These are phyloP conservation scores for Drosophila ohnishii DNA, from an alignment of 1,140 invertebrate species.

Conservation along the genomic window DNA sequence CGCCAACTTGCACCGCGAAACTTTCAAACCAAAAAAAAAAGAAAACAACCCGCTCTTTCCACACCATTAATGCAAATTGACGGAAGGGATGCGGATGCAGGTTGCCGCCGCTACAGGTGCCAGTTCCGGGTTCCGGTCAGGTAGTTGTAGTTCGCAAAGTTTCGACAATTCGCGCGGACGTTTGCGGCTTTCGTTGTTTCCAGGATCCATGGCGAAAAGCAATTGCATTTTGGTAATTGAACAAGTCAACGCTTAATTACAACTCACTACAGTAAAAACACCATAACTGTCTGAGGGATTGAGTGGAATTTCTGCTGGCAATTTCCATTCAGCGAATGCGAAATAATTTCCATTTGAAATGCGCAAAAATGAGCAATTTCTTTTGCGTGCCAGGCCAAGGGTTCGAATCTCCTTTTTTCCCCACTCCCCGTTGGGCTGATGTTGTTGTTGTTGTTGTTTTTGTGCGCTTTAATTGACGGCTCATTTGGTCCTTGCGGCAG, in stretches of 20 bases:
- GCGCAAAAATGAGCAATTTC: slow-evolving; percentile 76
- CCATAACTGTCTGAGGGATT: slow-evolving; percentile 68
- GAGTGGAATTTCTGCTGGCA: slow-evolving; percentile 26
- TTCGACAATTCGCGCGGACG: slow-evolving; percentile 43
- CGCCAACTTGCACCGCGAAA: slow-evolving; percentile 2
- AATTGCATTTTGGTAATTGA: slow-evolving; percentile 81
- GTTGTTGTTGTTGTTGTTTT: slow-evolving; percentile 34
- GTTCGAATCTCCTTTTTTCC: background rate
- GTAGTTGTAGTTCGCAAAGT: slow-evolving; percentile 16
- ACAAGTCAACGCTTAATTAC: slow-evolving; percentile 80
- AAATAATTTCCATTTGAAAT: slow-evolving; percentile 68
- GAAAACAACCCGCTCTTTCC: slow-evolving; percentile 2
- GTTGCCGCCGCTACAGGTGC: slow-evolving; percentile 36
- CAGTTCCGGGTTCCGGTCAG: slow-evolving; percentile 24
- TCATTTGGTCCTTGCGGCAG: slow-evolving; percentile 53
- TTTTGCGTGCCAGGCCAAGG: slow-evolving; percentile 27
- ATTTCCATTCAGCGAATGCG: slow-evolving; percentile 25
- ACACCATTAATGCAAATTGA: slow-evolving; percentile 51
- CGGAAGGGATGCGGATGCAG: slow-evolving; percentile 17
- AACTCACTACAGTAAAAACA: slow-evolving; percentile 60
- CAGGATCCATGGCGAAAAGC: slow-evolving; percentile 57
- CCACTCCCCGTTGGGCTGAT: background rate
- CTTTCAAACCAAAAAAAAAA: background rate
- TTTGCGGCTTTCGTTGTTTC: slow-evolving; percentile 50
- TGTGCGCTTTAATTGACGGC: slow-evolving; percentile 71